Conservation (phyloP, 2,888 invertebrate genomes). For the Dasysyrphus albostriatus region DNA sequence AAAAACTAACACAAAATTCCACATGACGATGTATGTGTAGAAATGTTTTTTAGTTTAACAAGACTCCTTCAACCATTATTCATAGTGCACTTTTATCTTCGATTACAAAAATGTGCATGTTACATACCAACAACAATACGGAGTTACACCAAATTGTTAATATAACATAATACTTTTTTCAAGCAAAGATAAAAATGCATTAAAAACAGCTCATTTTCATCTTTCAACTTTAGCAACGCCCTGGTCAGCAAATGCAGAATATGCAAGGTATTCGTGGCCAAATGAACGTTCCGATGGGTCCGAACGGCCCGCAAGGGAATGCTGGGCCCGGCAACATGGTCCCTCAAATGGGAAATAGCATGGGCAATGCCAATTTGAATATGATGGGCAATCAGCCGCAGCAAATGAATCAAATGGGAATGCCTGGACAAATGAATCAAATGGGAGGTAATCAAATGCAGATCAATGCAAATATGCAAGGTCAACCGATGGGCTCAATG, state of each 20-base stretch:
- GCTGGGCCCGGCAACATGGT: slow-evolving; percentile 79
- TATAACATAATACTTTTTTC: too few relatives aligned
- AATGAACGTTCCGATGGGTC: slow-evolving; percentile 81
- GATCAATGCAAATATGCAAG: slow-evolving; percentile 78
- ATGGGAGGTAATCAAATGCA: slow-evolving; percentile 79
- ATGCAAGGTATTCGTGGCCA: slow-evolving; percentile 82
- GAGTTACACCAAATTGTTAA: too few relatives aligned
- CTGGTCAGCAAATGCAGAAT: slow-evolving; percentile 82
- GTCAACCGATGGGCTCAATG: slow-evolving; percentile 80
- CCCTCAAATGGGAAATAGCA: slow-evolving; percentile 82
- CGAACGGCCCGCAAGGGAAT: slow-evolving; percentile 78
- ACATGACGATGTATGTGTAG: too few relatives aligned
- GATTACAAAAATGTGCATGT: too few relatives aligned
- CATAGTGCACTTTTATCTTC: too few relatives aligned
- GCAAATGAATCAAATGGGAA: slow-evolving; percentile 79
- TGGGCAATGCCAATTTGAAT: slow-evolving; percentile 83
- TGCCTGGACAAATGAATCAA: slow-evolving; percentile 81
- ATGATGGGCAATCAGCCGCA: slow-evolving; percentile 78
- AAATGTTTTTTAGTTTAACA: too few relatives aligned
- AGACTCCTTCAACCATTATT: too few relatives aligned
- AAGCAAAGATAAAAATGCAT: too few relatives aligned
- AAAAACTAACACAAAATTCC: too few relatives aligned
- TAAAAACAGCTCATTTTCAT: too few relatives aligned
- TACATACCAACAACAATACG: too few relatives aligned
- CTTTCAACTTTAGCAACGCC: slow-evolving; percentile 79